Percentiles rank a stretch among this genome's conserved stretches.
phyloP scores from a whole-genome alignment of 1,140 invertebrate species.

The Pseudomyrmex gracilis region DNA sequence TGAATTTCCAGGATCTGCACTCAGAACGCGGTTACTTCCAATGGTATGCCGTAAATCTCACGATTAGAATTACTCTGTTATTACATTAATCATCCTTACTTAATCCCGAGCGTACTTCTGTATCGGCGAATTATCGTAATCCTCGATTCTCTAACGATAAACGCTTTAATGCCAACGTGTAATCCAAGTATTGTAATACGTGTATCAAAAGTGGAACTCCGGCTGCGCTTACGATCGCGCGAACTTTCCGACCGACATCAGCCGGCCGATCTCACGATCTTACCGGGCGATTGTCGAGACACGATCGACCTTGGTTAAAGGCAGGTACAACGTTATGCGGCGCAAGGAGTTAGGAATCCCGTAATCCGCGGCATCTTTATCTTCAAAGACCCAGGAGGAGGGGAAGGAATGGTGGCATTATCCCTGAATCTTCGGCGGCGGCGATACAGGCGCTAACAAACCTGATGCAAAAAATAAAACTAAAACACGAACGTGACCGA shows the following conservation, averaged over 20 bases:
- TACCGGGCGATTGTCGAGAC: conserved; percentile 60
- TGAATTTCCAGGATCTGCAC: conserved; percentile 24
- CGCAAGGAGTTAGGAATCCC: conserved; percentile 69
- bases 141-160: conserved; percentile 48
- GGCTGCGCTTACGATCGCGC: conserved; percentile 60
- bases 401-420: conserved; percentile 61
- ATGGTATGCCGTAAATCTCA: conserved; percentile 49
- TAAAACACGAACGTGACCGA: conserved; percentile 28
- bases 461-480: conserved; percentile 52
- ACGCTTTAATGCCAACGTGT: conserved; percentile 48
- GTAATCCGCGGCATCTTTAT: conserved; percentile 77
- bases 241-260: conserved; percentile 66
- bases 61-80: conserved; percentile 51
- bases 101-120: conserved; percentile 55
- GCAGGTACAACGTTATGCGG: conserved; percentile 69
- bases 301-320: conserved; percentile 74
- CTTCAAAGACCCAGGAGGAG: conserved; percentile 57
- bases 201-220: conserved; percentile 56
- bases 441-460: conserved; percentile 59
- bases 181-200: conserved; percentile 57
- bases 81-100: conserved; percentile 60
- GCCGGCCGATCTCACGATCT: conserved; percentile 73
- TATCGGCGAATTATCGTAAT: conserved; percentile 59
- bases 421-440: conserved; percentile 59
- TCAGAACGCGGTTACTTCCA: conserved; percentile 26